Evolutionary conservation across 92 coral and sea anemone species (phyloP), one percentile per base, ranked within the genome.

Genomic region (Bergia sp.): DNA sequence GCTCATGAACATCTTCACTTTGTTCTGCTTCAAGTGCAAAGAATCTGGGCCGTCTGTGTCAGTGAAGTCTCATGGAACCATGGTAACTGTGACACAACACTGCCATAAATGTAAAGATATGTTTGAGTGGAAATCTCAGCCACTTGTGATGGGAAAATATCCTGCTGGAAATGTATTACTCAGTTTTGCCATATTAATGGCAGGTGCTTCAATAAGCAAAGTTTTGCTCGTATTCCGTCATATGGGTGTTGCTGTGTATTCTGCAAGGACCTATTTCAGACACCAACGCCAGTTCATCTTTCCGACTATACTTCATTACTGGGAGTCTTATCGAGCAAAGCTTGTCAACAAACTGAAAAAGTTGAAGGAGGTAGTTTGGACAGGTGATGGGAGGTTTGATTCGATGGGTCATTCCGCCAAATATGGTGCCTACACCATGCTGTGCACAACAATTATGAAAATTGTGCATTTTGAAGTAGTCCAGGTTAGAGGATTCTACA

Each of bases 171-270:
- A 57, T 57, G 18, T 57, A 18, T 18, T 57, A 9, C 18, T 57
- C 0, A 57, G 65, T 57, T 57, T 57, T 57, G 10, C 82, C 37
- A 21, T 82, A 37, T 37, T 58, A 76, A 82, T 82, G 87, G 76
- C 77, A 21, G 87, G 87, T 42, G 87, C 87, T 20, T 82, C 87
- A 36, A 29, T 64, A 5, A 50, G 72, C 77, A 64, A 82, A 55
- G 36, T 82, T 4, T 40, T 82, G 76, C 77, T 58, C 37, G 76
- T 82, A 66, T 82, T 82, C 44, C 77, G 87, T 20, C 87, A 58
- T 73, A 50, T 64, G 36, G 87, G 76, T 7, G 12, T 61, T 4
- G 12, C 23, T 18, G 76, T 40, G 15, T 50, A 82, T 37, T 58
- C 76, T 36, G 87, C 87, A 55, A 43, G 50, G 6, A 82, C 87